Evolutionary conservation across 2,888 invertebrate genomes (phyloP), one percentile per base, ranked within the genome.

Genomic region (Dryocosmus kuriphilus): DNA sequence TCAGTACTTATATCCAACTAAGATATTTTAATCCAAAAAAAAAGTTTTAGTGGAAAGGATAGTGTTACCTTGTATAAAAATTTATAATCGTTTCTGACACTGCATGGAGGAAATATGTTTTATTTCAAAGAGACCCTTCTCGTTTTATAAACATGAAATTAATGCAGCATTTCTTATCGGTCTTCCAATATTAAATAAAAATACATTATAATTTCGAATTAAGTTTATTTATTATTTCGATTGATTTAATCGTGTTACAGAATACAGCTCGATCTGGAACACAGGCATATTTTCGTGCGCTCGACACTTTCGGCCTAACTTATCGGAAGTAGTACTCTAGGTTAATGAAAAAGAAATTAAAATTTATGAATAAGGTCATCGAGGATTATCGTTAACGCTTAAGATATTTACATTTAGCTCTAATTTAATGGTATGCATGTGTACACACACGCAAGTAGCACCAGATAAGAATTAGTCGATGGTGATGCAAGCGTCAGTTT

Each of bases 201-300:
- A 51, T n/a, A 9, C 51, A n/a, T 51, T 51, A 3, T 51, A 82
- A 78, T 80, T 84, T 85, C 82, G 77, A 84, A 87, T 86, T 86
- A 85, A 74, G 83, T 88, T 89, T 89, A 89, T 89, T 89, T 88
- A 86, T 71, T 71, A 71, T 85, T 85, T 85, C 84, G 82, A 84
- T 85, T 87, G 85, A 83, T 71, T 85, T 86, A 85, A 88, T 84
- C 81, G 84, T 87, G 88, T 90, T 90, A 90, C 87, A 90, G 90
- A 87, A 88, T 85, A 85, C 81, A 88, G 83, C 78, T 85, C 82
- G 82, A 81, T 84, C 80, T 85, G 81, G 80, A 84, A 74, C 78
- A 81, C 78, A 76, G 77, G 75, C 79, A 73, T 79, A 57, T 65
- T 79, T 78, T 77, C 78, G 71, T 75, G 79, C 62, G 79, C 81